Base-by-base conservation (phyloP, 92 coral and sea anemone species). In the Virgularia gustaviana region DNA sequence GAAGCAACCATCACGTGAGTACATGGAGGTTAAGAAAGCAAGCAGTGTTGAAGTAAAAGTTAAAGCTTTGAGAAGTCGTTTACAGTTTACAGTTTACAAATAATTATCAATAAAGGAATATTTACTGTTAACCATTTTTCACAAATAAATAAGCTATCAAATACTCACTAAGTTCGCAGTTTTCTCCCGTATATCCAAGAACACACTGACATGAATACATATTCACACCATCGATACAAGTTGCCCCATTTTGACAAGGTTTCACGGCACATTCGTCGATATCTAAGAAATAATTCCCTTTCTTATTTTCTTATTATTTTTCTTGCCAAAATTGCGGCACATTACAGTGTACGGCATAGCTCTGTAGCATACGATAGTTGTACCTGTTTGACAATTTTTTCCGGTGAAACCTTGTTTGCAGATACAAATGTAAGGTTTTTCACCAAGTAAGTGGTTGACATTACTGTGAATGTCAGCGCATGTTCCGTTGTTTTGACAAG, bases 401-500 rank as follows among this genome's bases (percentile, higher is more conserved):
- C 30, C 75, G 0, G 61, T 68, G 19, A 12, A 68, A 30, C 75
- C 75, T 13, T 59, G 61, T 49, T 68, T 33, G 16, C 75, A 68
- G 38, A 68, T 19, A 18, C 75, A 68, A 49, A 49, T 38, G 55
- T 68, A 68, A 20, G 53, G 61, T 2, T 49, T 55, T 18, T 30
- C 42, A 58, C 43, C 56, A 39, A 68, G 32, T 18, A 49, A 49
- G 55, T 68, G 44, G 38, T 49, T 47, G 25, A 68, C 43, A 15
- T 47, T 47, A 34, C 58, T 68, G 28, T 68, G 75, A 20, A 68
- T 49, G 15, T 68, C 75, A 24, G 75, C 75, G n/a, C 75, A 68
- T 49, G 75, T 68, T n/a, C 75, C 75, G 12, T 68, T 68, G 55
- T 68, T 68, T 9, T 13, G 11, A 32, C 75, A 68, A 32, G 75